phyloP scores from a whole-genome alignment of 2,888 invertebrate species.

The Drosophila parthenogenetica region DNA sequence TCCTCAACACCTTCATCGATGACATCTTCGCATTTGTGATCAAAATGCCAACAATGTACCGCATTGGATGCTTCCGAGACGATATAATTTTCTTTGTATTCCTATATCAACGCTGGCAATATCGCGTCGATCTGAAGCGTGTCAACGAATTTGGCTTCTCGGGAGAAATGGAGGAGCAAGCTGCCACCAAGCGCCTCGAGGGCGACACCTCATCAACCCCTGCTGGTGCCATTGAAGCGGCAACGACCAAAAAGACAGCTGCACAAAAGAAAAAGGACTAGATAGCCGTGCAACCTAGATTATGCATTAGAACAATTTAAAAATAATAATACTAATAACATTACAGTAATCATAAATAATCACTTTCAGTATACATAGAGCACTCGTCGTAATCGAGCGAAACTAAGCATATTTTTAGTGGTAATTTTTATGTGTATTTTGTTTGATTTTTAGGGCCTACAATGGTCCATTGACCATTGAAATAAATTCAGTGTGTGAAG shows the following conservation, averaged over 20 bases:
- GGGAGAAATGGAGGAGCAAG: constrained; percentile 90
- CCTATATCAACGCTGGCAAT: constrained; percentile 99
- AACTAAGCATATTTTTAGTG: constrained; percentile 45
- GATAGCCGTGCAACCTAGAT: constrained; percentile 23
- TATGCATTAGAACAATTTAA: constrained; percentile 58
- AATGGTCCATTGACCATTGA: constrained; percentile 49
- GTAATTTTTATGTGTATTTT: constrained; percentile 64
- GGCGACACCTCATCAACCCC: constrained; percentile 21
- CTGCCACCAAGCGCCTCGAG: constrained; percentile 59
- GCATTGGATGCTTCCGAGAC: constrained; percentile 98
- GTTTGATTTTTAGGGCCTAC: constrained; percentile 55
- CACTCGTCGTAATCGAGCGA: constrained; percentile 39
- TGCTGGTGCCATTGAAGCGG: constrained; percentile 53
- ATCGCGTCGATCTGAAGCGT: constrained; percentile 97
- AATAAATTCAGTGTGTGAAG: constrained; percentile 73
- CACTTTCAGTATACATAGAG: constrained; percentile 56
- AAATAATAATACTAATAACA: constrained; percentile 22
- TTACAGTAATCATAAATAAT: constrained; percentile 34
- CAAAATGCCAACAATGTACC: constrained; percentile 99
- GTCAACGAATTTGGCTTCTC: constrained; percentile 99
- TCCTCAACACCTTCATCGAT: constrained; percentile 99
- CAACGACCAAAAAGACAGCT: constrained; percentile 72
- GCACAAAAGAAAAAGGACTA: constrained; percentile 84
- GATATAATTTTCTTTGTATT: constrained; percentile 99
- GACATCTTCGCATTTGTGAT: constrained; percentile 99